These are phyloP conservation scores for Tyrannus savana DNA, from an alignment of 2,113 vertebrate species.

Conservation along the genomic window DNA sequence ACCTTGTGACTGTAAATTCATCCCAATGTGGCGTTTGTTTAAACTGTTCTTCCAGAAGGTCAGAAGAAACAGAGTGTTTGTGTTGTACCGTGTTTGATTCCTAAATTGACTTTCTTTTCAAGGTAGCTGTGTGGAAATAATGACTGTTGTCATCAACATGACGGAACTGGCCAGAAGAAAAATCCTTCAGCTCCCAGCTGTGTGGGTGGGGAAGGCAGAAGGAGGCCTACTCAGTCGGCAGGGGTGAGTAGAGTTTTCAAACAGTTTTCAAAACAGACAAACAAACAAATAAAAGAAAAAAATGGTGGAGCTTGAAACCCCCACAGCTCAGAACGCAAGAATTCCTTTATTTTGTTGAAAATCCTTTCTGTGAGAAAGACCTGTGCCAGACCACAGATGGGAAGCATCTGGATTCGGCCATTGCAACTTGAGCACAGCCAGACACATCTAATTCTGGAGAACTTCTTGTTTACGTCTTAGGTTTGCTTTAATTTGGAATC, in stretches of 20 bases:
- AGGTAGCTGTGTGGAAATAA: slow-evolving; percentile 23
- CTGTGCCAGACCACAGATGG: background rate
- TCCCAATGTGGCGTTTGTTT: background rate
- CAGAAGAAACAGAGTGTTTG: background rate
- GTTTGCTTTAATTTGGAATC: background rate
- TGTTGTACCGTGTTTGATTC: background rate
- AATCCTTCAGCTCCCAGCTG: background rate
- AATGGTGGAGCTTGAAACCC: rapidly evolving
- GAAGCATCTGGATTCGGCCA: background rate
- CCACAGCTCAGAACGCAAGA: background rate
- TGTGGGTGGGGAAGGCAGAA: background rate
- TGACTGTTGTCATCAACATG: background rate
- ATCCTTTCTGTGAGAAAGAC: background rate
- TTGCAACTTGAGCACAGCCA: background rate
- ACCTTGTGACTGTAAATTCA: background rate
- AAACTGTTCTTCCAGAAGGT: background rate
- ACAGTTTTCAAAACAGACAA: background rate
- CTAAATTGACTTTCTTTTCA: background rate
- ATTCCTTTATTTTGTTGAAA: background rate
- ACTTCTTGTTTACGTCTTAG: background rate
- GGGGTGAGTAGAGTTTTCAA: slow-evolving; percentile 46
- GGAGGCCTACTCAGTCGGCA: background rate
- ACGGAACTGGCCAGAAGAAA: background rate
- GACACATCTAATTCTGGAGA: background rate
- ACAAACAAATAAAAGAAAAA: background rate